These are phyloP conservation scores for Hemibagrus wyckioides DNA, from an alignment of 2,113 vertebrate genomes.

Conservation along the genomic window DNA sequence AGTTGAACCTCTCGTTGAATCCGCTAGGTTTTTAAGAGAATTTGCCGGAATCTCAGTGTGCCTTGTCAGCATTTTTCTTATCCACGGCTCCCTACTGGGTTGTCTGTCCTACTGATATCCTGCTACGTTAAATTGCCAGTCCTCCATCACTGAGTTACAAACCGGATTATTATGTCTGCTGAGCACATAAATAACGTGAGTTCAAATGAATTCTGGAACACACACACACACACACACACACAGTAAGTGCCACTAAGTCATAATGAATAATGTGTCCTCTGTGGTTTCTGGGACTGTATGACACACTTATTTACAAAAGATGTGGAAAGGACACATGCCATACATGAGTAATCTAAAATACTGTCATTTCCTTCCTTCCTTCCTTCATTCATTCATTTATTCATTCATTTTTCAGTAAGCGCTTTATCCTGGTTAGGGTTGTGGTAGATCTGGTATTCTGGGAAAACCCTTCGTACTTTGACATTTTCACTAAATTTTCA, in stretches of 20 bases:
- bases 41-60: slow-evolving; percentile 14
- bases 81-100: slow-evolving; percentile 16
- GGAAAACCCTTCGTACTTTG: background rate
- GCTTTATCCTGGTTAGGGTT: background rate
- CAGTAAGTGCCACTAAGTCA: background rate
- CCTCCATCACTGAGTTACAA: slow-evolving; percentile 19
- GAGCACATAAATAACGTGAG: background rate
- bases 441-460: background rate
- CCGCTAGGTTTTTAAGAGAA: slow-evolving; percentile 10
- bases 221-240: background rate
- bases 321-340: background rate
- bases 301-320: background rate
- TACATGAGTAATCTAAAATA: background rate
- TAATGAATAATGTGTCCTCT: background rate
- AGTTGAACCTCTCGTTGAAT: background rate
- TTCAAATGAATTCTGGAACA: background rate
- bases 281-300: background rate
- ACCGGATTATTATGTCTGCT: slow-evolving; percentile 12
- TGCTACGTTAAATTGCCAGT: slow-evolving; percentile 15
- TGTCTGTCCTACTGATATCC: slow-evolving; percentile 1
- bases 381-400: background rate
- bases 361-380: background rate
- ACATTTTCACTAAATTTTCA: background rate
- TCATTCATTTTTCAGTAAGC: background rate
- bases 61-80: slow-evolving; percentile 27